A percentile compares a stretch with the other conserved stretches of the same genome.
Conservation (phyloP, 2,113 vertebrate genomes). For the Vimba vimba region DNA sequence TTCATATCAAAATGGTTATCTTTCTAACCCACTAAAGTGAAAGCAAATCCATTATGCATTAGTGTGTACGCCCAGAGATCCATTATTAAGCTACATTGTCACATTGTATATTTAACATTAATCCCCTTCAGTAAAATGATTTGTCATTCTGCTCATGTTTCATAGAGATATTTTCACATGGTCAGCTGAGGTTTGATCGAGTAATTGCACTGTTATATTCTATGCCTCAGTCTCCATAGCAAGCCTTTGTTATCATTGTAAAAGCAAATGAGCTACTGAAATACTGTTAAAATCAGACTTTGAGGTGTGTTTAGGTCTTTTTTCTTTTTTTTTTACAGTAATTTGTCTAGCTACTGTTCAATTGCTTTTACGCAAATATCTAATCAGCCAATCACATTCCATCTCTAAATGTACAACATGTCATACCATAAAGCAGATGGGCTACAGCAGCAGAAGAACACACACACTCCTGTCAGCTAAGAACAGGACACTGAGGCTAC, state of each 20-base stretch:
- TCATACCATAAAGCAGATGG: too few species aligned
- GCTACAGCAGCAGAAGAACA: too few species aligned
- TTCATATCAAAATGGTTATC: background rate
- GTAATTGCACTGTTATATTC: background rate
- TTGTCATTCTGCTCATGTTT: background rate
- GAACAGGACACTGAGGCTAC: too few species aligned
- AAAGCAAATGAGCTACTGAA: background rate
- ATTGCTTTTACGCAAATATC: too few species aligned
- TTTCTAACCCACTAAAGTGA: background rate
- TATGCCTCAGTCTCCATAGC: background rate
- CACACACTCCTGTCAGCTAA: too few species aligned
- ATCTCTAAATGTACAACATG: too few species aligned
- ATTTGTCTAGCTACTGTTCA: too few species aligned
- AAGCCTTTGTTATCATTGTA: background rate
- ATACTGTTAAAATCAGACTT: background rate
- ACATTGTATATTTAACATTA: background rate
- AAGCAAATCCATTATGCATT: slow-evolving; percentile 11
- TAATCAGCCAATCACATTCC: too few species aligned
- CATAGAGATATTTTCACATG: background rate
- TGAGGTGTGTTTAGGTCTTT: background rate
- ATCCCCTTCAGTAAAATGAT: slow-evolving; percentile 1
- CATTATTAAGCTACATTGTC: background rate
- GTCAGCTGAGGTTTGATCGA: background rate
- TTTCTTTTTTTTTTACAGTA: too few species aligned
- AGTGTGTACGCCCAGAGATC: background rate